These are phyloP conservation scores for Synodontis membranacea DNA, from an alignment of 2,113 vertebrate genomes.

Conservation along the genomic window DNA sequence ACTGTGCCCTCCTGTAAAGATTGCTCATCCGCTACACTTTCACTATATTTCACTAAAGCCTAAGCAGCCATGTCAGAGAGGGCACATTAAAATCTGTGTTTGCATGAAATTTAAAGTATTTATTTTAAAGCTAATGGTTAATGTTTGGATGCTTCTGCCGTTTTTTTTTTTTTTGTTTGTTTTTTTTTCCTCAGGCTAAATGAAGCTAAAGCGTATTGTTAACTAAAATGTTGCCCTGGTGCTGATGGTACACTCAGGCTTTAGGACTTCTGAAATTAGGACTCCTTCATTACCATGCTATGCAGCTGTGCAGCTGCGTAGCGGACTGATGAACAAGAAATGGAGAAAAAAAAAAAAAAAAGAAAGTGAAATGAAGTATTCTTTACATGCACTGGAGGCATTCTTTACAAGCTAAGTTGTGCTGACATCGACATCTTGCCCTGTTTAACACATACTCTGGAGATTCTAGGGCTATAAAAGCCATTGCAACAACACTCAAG, in stretches of 20 bases:
- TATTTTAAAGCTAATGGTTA: neutral
- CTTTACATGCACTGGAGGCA: neutral
- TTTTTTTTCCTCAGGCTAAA: neutral
- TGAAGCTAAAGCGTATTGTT: neutral
- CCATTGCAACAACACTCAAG: conserved; percentile 13
- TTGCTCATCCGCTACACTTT: neutral
- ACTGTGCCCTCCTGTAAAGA: neutral
- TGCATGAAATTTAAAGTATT: neutral
- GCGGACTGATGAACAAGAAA: neutral
- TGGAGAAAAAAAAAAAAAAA: neutral
- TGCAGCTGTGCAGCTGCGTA: neutral
- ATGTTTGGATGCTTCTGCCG: neutral
- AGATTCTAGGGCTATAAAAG: conserved; percentile 18
- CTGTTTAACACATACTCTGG: neutral
- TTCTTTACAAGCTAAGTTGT: conserved; percentile 31
- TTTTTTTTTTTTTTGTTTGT: too few species aligned
- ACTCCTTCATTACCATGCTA: neutral
- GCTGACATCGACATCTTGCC: conserved; percentile 11
- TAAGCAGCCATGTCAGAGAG: too few species aligned
- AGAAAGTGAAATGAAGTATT: neutral
- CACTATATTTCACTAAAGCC: neutral
- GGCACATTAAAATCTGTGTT: neutral
- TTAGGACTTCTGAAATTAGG: neutral
- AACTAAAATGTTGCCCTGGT: neutral
- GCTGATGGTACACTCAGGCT: neutral